phyloP scores from a whole-genome alignment of 2,113 vertebrate genomes.

The Ochotona princeps region DNA sequence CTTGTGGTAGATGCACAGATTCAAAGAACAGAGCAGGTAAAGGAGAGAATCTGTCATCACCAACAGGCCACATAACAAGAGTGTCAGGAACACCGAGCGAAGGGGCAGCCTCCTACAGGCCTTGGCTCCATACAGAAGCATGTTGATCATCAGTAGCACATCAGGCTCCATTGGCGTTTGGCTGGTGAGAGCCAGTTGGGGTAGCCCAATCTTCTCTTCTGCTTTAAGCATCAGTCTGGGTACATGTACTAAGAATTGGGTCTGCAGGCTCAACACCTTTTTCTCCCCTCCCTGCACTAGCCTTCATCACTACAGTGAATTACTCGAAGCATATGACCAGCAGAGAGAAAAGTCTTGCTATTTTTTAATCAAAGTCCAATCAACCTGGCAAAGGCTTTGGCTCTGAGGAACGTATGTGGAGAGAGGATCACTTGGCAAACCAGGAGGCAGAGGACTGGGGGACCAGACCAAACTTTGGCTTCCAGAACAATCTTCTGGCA shows the following conservation, averaged over 20 bases:
- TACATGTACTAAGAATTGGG: neutral
- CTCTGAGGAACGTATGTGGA: too few relatives aligned
- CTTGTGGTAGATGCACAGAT: neutral
- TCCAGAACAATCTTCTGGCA: too few relatives aligned
- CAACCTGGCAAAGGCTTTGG: too few relatives aligned
- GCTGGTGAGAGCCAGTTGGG: rapidly evolving
- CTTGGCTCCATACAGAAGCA: neutral
- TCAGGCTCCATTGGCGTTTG: neutral
- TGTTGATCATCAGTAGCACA: rapidly evolving
- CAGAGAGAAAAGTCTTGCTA: too few relatives aligned
- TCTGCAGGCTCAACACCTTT: neutral
- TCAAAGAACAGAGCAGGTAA: neutral
- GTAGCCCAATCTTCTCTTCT: neutral
- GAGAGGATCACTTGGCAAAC: too few relatives aligned
- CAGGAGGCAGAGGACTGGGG: too few relatives aligned
- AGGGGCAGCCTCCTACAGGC: neutral
- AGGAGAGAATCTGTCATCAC: neutral
- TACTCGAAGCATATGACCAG: too few relatives aligned
- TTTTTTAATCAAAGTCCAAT: too few relatives aligned
- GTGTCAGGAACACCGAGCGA: neutral
- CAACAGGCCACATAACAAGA: neutral
- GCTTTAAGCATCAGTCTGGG: neutral
- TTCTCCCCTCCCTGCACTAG: neutral
- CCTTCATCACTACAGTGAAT: too few relatives aligned
- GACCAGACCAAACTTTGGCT: too few relatives aligned